Evolutionary conservation across 2,888 invertebrate species (phyloP).

Genomic region (Sinelater perroti): DNA sequence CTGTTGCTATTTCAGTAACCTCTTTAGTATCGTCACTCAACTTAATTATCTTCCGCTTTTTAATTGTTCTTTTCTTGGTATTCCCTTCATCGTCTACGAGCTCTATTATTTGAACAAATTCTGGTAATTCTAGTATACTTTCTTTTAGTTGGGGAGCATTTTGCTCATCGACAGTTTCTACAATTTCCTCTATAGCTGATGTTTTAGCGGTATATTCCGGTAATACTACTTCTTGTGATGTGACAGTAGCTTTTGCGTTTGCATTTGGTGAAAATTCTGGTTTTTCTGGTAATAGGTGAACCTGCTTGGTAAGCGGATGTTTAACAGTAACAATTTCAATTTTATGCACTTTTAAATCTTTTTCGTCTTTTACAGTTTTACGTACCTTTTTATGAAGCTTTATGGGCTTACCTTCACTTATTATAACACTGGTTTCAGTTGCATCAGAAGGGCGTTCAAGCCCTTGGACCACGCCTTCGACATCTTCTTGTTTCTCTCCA

Average conservation of each 20-base stretch:
- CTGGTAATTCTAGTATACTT: constrained; percentile 54
- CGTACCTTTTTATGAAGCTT: constrained; percentile 55
- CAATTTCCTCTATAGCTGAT: constrained; percentile 30
- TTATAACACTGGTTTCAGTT: constrained; percentile 47
- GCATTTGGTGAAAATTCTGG: too few species aligned
- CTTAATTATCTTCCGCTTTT: constrained; percentile 57
- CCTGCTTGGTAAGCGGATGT: too few species aligned
- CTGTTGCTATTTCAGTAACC: constrained; percentile 53
- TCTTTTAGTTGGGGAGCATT: constrained; percentile 57
- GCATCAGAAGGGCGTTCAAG: constrained; percentile 44
- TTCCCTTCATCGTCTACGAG: constrained; percentile 48
- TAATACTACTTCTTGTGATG: constrained; percentile 45
- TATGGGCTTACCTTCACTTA: constrained; percentile 47
- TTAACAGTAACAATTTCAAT: constrained; percentile 53
- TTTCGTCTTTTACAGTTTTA: constrained; percentile 59
- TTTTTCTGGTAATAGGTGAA: too few species aligned
- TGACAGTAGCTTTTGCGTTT: constrained; percentile 48
- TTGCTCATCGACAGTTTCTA: constrained; percentile 43
- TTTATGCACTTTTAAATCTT: constrained; percentile 54
- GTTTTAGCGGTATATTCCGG: constrained; percentile 28
- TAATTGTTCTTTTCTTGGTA: constrained; percentile 52
- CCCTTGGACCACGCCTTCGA: constrained; percentile 31
- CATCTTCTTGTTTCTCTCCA: constrained; percentile 58
- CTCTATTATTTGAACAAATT: constrained; percentile 54
- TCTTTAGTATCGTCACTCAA: constrained; percentile 60